A percentile compares a stretch with the other conserved stretches of the same genome.
phyloP scores from a whole-genome alignment of 2,888 invertebrate genomes.

The Amblyteles armatorius region DNA sequence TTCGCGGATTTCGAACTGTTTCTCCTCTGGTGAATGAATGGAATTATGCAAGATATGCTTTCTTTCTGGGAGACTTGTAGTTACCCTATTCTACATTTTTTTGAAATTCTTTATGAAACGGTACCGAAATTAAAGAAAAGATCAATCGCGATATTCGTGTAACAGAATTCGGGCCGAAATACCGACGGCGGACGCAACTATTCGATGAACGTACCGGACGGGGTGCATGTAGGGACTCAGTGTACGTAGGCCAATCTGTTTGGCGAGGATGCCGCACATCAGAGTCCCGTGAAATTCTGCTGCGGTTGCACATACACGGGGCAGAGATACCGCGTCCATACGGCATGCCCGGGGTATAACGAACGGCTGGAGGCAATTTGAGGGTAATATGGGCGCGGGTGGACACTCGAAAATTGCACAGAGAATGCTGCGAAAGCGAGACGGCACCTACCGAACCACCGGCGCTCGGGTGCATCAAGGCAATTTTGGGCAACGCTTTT shows the following conservation, averaged over 20 bases:
- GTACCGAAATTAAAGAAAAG: not conserved
- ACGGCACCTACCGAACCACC: slow-evolving; percentile 6
- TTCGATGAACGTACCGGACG: not conserved
- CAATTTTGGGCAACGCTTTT: slow-evolving; percentile 42
- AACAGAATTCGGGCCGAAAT: not conserved
- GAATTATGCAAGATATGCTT: not conserved
- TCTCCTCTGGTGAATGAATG: not conserved
- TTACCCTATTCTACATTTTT: not conserved
- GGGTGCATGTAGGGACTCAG: not conserved
- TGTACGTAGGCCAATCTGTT: slow-evolving; percentile 5
- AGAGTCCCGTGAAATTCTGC: slow-evolving; percentile 26
- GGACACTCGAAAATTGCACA: slow-evolving; percentile 26
- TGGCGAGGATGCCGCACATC: not conserved
- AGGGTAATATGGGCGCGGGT: slow-evolving; percentile 23
- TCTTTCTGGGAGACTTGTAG: not conserved
- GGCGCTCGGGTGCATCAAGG: slow-evolving; percentile 16
- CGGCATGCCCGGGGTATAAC: slow-evolving; percentile 5
- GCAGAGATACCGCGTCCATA: not conserved
- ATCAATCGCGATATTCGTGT: not conserved
- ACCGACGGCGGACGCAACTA: not conserved
- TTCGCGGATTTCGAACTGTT: not conserved
- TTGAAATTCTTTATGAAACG: not conserved
- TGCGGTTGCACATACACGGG: slow-evolving; percentile 15
- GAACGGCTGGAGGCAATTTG: slow-evolving; percentile 40
- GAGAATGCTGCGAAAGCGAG: slow-evolving; percentile 1